phyloP scores from a whole-genome alignment of 1,140 invertebrate genomes.

The Brachionus koreanus region DNA sequence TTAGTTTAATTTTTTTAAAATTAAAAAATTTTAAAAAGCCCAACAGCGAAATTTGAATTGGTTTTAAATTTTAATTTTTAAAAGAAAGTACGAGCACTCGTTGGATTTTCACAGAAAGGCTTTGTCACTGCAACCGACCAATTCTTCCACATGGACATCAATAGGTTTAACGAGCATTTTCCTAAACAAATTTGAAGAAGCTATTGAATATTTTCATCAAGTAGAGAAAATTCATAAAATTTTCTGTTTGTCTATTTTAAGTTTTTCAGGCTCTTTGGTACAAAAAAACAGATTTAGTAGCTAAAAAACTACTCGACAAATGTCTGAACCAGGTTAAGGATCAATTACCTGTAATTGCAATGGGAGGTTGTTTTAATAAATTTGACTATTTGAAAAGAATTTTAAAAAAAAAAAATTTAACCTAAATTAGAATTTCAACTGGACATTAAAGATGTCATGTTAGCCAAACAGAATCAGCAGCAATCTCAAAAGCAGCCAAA shows the following conservation, averaged over 20 bases:
- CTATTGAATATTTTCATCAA: constrained; percentile 44
- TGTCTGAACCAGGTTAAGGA: constrained; percentile 15
- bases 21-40: too few relatives aligned
- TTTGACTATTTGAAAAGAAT: neutral
- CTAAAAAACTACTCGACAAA: constrained; percentile 39
- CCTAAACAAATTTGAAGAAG: constrained; percentile 32
- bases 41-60: neutral
- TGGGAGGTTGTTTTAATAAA: neutral
- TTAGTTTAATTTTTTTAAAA: too few relatives aligned
- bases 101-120: constrained; percentile 42
- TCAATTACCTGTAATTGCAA: constrained; percentile 5
- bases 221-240: neutral
- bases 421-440: constrained; percentile 7
- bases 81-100: constrained; percentile 18
- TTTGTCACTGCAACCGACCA: constrained; percentile 6
- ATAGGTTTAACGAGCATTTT: constrained; percentile 38
- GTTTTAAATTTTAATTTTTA: neutral
- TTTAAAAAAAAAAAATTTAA: neutral
- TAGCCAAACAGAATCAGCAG: constrained; percentile 12
- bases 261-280: constrained; percentile 31
- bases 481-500: neutral
- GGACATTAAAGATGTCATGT: constrained; percentile 26
- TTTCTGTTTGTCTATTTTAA: neutral
- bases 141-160: constrained; percentile 37
- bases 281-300: constrained; percentile 42